Evolutionary conservation across 2,797 vertebrate species (phyloP).

Genomic region (Arnoldichthys spilopterus): DNA sequence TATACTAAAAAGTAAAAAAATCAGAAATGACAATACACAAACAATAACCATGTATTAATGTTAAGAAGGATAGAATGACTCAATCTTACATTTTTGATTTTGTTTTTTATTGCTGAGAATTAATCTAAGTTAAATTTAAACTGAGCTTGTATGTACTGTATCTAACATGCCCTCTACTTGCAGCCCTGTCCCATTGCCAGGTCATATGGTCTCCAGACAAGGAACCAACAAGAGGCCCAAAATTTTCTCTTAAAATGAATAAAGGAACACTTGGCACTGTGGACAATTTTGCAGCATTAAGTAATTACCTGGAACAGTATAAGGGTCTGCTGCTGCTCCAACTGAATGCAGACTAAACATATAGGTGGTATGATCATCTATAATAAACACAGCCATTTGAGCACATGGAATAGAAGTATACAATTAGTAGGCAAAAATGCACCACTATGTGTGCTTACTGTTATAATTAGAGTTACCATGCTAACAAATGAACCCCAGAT

Average conservation of each 20-base stretch:
- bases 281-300: conserved; percentile 50
- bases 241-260: conserved; percentile 47
- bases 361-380: conserved; percentile 19
- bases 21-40: too few relatives aligned
- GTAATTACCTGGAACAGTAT: conserved; percentile 39
- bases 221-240: conserved; percentile 38
- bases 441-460: neutral
- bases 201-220: conserved; percentile 49
- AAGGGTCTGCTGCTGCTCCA: conserved; percentile 19
- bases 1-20: neutral
- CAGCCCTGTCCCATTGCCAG: conserved; percentile 29
- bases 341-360: conserved; percentile 21
- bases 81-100: neutral
- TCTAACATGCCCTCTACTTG: conserved; percentile 6
- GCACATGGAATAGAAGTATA: conserved; percentile 8
- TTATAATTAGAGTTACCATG: conserved; percentile 16
- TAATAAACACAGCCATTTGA: conserved; percentile 24
- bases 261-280: conserved; percentile 46
- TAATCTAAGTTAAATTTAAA: neutral
- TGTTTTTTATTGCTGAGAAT: conserved; percentile 14
- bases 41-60: neutral
- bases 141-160: conserved; percentile 2
- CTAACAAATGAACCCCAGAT: conserved; percentile 11
- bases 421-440: conserved; percentile 15
- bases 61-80: neutral